These are phyloP conservation scores for Odocoileus virginianus DNA, from an alignment of 2,113 vertebrate genomes.

Conservation along the genomic window DNA sequence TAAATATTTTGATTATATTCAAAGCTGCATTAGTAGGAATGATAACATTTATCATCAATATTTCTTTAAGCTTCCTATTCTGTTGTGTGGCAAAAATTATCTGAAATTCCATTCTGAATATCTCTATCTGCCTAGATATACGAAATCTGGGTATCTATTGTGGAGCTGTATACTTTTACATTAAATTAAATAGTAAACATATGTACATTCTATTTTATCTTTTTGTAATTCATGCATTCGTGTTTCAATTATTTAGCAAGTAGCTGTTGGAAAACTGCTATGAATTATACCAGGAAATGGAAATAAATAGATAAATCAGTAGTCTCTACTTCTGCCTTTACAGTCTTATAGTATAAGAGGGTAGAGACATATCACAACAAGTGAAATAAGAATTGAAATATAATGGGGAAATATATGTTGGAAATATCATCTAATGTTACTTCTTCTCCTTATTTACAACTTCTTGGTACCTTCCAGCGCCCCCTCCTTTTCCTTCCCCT, in stretches of 20 bases:
- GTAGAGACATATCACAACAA: not conserved
- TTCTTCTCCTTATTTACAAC: not conserved
- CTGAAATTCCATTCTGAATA: conserved; percentile 29
- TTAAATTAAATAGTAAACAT: conserved; percentile 43
- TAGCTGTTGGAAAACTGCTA: conserved; percentile 5
- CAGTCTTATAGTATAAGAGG: not conserved
- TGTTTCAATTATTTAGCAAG: conserved; percentile 46
- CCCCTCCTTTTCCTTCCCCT: not conserved
- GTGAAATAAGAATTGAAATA: not conserved
- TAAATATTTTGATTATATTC: conserved; percentile 66
- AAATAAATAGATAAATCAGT: conserved; percentile 44
- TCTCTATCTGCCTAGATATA: conserved; percentile 21
- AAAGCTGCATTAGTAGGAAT: conserved; percentile 30
- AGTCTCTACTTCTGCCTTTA: conserved; percentile 15
- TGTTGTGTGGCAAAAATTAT: conserved; percentile 38
- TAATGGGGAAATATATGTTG: not conserved
- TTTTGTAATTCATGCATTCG: conserved; percentile 30
- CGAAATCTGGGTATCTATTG: conserved; percentile 37
- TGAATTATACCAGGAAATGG: conserved; percentile 17
- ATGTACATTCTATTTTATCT: conserved; percentile 19
- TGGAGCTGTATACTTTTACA: not conserved
- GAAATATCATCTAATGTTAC: not conserved
- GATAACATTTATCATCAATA: conserved; percentile 40
- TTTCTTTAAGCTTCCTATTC: conserved; percentile 26
- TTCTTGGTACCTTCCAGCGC: not conserved